Conservation (phyloP, 2,888 invertebrate species). For the Blastobasis adustella region DNA sequence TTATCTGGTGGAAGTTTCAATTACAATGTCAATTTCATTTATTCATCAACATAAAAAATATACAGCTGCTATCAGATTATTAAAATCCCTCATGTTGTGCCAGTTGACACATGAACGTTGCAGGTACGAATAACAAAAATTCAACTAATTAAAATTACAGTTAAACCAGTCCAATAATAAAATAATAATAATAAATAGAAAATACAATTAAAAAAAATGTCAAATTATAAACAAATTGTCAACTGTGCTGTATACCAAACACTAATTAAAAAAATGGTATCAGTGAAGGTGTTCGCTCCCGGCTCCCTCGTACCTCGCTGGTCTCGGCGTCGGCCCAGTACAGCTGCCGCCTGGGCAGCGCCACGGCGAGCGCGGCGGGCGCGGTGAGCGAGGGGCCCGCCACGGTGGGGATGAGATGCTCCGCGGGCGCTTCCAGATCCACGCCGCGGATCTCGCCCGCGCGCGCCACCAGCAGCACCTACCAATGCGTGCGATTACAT, state of each 20-base stretch:
- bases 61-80: too few relatives aligned
- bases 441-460: conserved; percentile 88
- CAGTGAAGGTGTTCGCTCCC: background rate
- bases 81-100: too few relatives aligned
- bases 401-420: conserved; percentile 88
- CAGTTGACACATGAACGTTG: too few relatives aligned
- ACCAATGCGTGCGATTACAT: conserved; percentile 74
- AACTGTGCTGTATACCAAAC: too few relatives aligned
- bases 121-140: too few relatives aligned
- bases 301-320: background rate
- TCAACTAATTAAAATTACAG: too few relatives aligned
- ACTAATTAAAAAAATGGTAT: background rate
- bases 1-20: conserved; percentile 79
- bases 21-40: too few relatives aligned
- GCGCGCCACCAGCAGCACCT: conserved; percentile 84
- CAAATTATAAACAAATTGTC: too few relatives aligned
- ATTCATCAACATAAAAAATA: too few relatives aligned
- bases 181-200: too few relatives aligned
- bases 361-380: conserved; percentile 81
- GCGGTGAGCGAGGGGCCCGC: conserved; percentile 81
- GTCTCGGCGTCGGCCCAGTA: conserved; percentile 87
- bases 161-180: too few relatives aligned
- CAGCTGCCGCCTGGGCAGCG: conserved; percentile 74
- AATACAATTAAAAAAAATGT: too few relatives aligned
- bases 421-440: conserved; percentile 83